Base-by-base conservation (phyloP, 2,113 vertebrate species). In the Callopanchax toddi region DNA sequence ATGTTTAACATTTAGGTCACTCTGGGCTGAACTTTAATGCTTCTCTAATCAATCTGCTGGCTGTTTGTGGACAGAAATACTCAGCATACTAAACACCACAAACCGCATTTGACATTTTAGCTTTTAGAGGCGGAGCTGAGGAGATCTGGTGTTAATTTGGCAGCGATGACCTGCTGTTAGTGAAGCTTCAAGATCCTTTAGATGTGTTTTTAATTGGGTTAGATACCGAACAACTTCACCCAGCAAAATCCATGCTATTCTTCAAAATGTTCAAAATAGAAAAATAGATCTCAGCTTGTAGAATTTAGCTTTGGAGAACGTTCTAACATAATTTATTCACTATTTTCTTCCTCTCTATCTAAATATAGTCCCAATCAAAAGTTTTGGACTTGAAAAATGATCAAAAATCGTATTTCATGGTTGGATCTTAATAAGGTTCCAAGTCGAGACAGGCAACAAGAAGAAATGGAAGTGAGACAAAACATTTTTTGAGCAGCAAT, bases 21-120 rank as follows among this genome's bases (percentile, higher is more conserved):
- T 44, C 4, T 22, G 50, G 18, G 16, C 44, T 40, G 36, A 68
- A 66, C 42, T 61, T 44, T 48, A 34, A 52, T 50, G 40, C 49
- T 42, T 18, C 26, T 42, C n/a, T 36, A 22, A 63, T 62, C 18
- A 34, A 55, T 21, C 60, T 56, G 36, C 40, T 44, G 17, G 34
- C 26, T 26, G 54, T 16, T 45, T 45, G 2, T 16, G 21, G 48
- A 59, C 46, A 54, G 54, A 60, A 34, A 16, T 15, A 2, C 29
- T 36, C 5, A 29, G 29, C 4, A 45, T 20, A 34, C 17, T 25
- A 6, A 59, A 45, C 25, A 52, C 8, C 29, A 10, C 58, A 37
- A 64, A 60, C 17, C 36, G 6, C 21, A 0, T 26, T 32, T 63
- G 12, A 63, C 29, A 49, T 59, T 53, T 61, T 7, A 34, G 45